Evolutionary conservation across 2,113 vertebrate species (phyloP).

Genomic region (Pao palembangensis): DNA sequence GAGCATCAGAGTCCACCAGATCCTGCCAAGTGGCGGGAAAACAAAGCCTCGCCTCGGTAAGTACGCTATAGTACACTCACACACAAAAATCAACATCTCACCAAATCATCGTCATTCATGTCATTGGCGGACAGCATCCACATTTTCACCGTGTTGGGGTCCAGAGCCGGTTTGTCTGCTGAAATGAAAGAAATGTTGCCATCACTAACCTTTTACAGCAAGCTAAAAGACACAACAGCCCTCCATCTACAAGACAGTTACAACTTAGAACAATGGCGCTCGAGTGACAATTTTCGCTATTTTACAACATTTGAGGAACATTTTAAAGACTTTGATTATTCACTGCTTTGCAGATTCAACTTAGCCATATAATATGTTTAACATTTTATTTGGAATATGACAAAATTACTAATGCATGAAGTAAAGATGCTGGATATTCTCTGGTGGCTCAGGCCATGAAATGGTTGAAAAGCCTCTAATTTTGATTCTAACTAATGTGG

Average conservation of each 20-base stretch:
- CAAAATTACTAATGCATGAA: too few species aligned
- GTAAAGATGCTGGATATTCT: too few species aligned
- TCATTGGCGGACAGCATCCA: conserved; percentile 92
- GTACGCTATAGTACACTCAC: neutral
- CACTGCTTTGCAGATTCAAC: too few species aligned
- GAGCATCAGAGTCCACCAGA: conserved; percentile 88
- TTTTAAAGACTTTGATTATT: too few species aligned
- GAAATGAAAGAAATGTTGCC: conserved; percentile 5
- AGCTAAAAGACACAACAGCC: neutral
- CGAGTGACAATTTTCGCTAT: too few species aligned
- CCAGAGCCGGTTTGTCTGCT: conserved; percentile 82
- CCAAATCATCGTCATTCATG: conserved; percentile 87
- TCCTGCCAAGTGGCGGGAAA: conserved; percentile 71
- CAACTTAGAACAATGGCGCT: too few species aligned
- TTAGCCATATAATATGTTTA: too few species aligned
- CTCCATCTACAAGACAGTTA: too few species aligned
- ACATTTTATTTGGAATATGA: too few species aligned
- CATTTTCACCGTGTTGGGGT: conserved; percentile 81
- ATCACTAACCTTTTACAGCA: neutral
- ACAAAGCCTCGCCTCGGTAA: neutral
- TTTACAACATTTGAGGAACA: too few species aligned
- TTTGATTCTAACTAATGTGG: neutral
- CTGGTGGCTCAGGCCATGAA: too few species aligned
- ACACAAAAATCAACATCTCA: conserved; percentile 57
- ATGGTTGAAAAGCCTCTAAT: too few species aligned